Evolutionary conservation across 1,140 invertebrate species (phyloP), one percentile per base, ranked within the genome.

Genomic region (Hylyphantes graminicola): DNA sequence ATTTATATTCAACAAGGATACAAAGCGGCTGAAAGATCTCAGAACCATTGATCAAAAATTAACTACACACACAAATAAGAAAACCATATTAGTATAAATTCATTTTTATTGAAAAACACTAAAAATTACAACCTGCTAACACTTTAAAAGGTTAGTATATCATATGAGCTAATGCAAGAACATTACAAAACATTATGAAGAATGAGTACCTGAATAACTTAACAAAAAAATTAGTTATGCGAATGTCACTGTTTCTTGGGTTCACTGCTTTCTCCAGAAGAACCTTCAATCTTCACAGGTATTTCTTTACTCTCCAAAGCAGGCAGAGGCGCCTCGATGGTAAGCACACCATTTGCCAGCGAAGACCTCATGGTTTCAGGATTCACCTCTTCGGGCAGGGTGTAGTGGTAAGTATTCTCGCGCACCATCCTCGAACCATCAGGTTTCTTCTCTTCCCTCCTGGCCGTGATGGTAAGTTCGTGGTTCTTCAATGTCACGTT

Each of bases 361-460:
- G 65, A 67, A 67, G 73, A 85, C n/a, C 82, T 57, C 13, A 85
- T 72, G 12, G 35, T 6, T 50, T 88, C 86, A 10, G 87, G 82
- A 53, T 90, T 88, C 7, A 91, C 87, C 50, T 88, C 89, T 65
- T 90, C 87, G 0, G 90, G 90, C 7, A 91, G 57, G 0, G 90
- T 87, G 77, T 89, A 90, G 15, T 89, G 87, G 5, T 90, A 87
- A 17, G 83, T 86, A 72, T 90, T 88, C 86, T 91, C 90, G 54
- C 89, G 88, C 48, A 88, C 88, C 59, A 87, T 87, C 17, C 88
- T 85, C 17, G 88, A 88, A 11, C 88, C 89, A 85, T 89, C 88
- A 50, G 87, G 85, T 9, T 67, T 35, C 15, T 82, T 87, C 13
- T 87, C 80, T 12, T 89, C 88, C 61, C 85, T 86, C 55, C 88